Evolutionary conservation across 2,888 invertebrate species (phyloP).

Genomic region (Drosophila pseudotalamancana): DNA sequence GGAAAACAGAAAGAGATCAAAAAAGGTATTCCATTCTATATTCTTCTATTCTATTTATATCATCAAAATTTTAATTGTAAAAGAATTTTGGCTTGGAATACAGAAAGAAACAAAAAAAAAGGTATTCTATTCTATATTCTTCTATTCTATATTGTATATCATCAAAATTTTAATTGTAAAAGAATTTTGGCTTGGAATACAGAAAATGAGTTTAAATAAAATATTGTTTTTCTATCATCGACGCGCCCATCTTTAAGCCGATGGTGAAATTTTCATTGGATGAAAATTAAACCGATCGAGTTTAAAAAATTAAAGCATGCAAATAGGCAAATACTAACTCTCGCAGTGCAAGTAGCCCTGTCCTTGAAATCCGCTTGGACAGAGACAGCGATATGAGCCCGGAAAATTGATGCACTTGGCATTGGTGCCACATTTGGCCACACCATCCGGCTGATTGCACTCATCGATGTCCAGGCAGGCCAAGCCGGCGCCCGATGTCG

Average conservation of each 20-base stretch:
- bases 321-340: constrained; percentile 87
- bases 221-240: not conserved
- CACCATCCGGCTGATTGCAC: constrained; percentile 88
- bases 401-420: constrained; percentile 92
- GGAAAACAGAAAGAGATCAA: no score
- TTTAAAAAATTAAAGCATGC: constrained; percentile 72
- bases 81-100: no score
- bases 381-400: constrained; percentile 91
- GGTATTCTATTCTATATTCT: no score
- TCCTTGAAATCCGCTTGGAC: constrained; percentile 90
- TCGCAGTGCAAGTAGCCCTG: constrained; percentile 90
- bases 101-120: no score
- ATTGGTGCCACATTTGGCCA: constrained; percentile 90
- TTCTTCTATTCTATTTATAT: no score
- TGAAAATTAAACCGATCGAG: not conserved
- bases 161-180: no score
- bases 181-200: no score
- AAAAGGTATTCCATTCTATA: no score
- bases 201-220: not conserved
- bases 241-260: constrained; percentile 4
- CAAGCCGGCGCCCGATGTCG: constrained; percentile 83
- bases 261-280: constrained; percentile 3
- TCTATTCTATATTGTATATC: no score
- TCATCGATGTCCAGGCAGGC: constrained; percentile 91
- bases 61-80: no score